Base-by-base conservation (phyloP, 2,113 vertebrate genomes). In the Daphoenositta chrysoptera region DNA sequence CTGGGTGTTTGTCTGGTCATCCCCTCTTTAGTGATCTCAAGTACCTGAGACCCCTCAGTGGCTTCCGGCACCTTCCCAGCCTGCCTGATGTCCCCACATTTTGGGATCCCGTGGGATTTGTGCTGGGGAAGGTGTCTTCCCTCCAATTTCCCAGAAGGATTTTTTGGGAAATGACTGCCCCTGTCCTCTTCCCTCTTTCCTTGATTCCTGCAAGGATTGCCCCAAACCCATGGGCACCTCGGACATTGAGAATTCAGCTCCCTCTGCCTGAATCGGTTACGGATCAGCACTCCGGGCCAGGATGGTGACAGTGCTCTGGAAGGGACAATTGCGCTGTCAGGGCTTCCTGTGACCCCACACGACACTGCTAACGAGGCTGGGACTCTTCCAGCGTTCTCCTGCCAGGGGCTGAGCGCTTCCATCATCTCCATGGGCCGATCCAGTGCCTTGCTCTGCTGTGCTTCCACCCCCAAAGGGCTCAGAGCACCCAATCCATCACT, bases 21-120 rank as follows among this genome's bases (percentile, higher is more conserved):
- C 4, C 30, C 3, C 10, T 50, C 23, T 58, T 11, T 2, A 0
- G 21, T 1, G 7, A 10, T 22, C 31, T 20, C 37, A 13, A 22
- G 14, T 4, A 2, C 18, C 13, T n/a, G 53, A 56, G 57, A 40
- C 3, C 15, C 28, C 7, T 7, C 23, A 0, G 7, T 2, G 35
- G 13, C n/a, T 56, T 31, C 68, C 71, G 30, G 39, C 33, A 3
- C 35, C 31, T 44, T 31, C 26, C 35, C 48, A 19, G 37, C 12
- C 72, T 7, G 7, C 53, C 58, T 2, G 16, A 5, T 3, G 21
- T 14, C 15, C 5, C 2, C 3, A 1, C 1, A 0, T 14, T 63
- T 35, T 11, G 26, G 44, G n/a, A n/a, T n/a, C n/a, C n/a, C n/a
- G n/a, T n/a, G n/a, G n/a, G 31, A 8, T 11, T 24, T 30, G 44